Evolutionary conservation across 2,797 vertebrate species (phyloP).

Genomic region (Ceryle rudis): DNA sequence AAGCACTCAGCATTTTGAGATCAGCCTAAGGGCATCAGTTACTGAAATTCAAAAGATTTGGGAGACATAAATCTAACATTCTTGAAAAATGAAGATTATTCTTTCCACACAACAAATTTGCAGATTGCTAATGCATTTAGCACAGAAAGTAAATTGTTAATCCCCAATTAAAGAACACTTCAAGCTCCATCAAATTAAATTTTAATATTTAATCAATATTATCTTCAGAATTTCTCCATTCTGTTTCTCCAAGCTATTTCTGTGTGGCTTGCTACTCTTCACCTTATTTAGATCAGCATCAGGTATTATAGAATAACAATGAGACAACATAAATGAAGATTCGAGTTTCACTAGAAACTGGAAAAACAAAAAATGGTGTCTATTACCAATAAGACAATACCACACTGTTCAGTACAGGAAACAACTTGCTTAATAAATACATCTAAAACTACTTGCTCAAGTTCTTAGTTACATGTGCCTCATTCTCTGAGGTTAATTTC

Average conservation of each 20-base stretch:
- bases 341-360: background rate
- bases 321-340: background rate
- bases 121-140: background rate
- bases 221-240: background rate
- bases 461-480: background rate
- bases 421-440: background rate
- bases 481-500: background rate
- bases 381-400: background rate
- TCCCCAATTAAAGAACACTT: background rate
- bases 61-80: background rate
- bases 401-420: background rate
- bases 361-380: background rate
- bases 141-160: background rate
- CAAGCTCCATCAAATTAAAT: background rate
- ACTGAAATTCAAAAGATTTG: background rate
- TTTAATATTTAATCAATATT: background rate
- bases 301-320: background rate
- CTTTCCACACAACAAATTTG: background rate
- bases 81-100: background rate
- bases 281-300: background rate
- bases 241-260: background rate
- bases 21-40: background rate
- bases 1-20: background rate
- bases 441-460: background rate
- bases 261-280: background rate